These are phyloP conservation scores for Brachyhypopomus occidentalis DNA, from an alignment of 2,113 vertebrate species.

Conservation along the genomic window DNA sequence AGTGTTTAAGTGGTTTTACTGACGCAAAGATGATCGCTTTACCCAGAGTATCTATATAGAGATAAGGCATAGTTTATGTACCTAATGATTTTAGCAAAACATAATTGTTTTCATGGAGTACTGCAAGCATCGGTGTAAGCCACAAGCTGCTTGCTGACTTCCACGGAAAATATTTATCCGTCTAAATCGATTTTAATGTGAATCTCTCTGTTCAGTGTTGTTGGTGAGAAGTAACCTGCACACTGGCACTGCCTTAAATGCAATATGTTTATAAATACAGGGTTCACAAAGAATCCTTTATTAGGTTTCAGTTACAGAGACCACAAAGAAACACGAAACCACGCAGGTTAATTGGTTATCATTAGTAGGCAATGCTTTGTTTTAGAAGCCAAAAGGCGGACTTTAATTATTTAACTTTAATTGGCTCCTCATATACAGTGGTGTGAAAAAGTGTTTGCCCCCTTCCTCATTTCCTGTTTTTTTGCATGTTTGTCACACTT, in stretches of 20 bases:
- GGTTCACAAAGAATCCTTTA: too few species aligned
- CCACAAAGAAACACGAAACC: not conserved
- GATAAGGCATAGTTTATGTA: slow-evolving; percentile 49
- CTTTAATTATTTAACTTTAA: too few species aligned
- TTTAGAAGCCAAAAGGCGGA: not conserved
- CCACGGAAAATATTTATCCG: not conserved
- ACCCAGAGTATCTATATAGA: not conserved
- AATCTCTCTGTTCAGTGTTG: not conserved
- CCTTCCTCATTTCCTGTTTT: too few species aligned
- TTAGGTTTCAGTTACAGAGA: too few species aligned
- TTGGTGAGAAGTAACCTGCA: too few species aligned
- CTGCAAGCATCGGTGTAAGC: slow-evolving; percentile 4
- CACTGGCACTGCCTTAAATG: too few species aligned
- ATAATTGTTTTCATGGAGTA: slow-evolving; percentile 10
- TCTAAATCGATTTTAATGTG: not conserved
- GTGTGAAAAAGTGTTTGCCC: too few species aligned
- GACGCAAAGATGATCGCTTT: slow-evolving; percentile 38
- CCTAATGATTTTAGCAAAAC: slow-evolving; percentile 56
- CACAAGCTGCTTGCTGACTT: slow-evolving; percentile 7
- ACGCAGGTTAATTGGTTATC: not conserved
- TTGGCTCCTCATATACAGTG: too few species aligned
- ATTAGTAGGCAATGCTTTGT: not conserved
- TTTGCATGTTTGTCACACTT: too few species aligned
- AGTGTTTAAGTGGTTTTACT: slow-evolving; percentile 33
- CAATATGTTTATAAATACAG: too few species aligned